Evolutionary conservation across 2,113 vertebrate species (phyloP), one percentile per base, ranked within the genome.

Genomic region (Phrynosoma blainvillii): DNA sequence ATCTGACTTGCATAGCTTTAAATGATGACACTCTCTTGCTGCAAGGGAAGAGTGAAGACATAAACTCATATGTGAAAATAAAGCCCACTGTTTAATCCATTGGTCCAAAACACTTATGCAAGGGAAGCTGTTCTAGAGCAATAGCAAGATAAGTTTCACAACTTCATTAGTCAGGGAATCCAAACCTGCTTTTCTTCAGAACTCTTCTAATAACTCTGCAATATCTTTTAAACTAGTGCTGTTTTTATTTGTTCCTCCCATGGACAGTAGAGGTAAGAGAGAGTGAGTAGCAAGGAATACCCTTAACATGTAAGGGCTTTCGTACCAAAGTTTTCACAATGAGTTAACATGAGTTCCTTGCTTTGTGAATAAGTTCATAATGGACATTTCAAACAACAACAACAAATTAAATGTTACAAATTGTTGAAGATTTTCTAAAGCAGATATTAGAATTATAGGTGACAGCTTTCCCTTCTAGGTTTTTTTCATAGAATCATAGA

Each of bases 391-490:
- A 90, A 84, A 93, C 93, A 94, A 87, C 92, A 78, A 11, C 83
- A 79, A 36, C 36, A 36, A 36, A 36, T 36, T 36, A 36, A 36
- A 36, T 77, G 1, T 74, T 85, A 84, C 11, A 16, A 40, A 83
- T 88, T 87, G 1, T 7, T 77, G 73, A 68, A 68, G 47, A 84
- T 83, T 91, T 88, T 90, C 83, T 84, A 20, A 59, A 87, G 81
- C 86, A 71, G 32, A 91, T 94, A 65, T 92, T 94, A 91, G 84
- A 80, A 78, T 47, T 93, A 88, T 32, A 92, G 89, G 90, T 82
- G 77, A 75, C 79, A 78, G 32, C 79, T 88, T 92, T 82, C 36
- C 7, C 27, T 68, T 92, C 78, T 80, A 88, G 79, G 79, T 88
- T 92, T n/a, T n/a, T n/a, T n/a, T n/a, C n/a, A n/a, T n/a, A n/a